Percentiles rank a stretch among this genome's conserved stretches.
These are phyloP conservation scores for Drosophila tristis DNA, from an alignment of 1,140 invertebrate genomes.

Conservation along the genomic window DNA sequence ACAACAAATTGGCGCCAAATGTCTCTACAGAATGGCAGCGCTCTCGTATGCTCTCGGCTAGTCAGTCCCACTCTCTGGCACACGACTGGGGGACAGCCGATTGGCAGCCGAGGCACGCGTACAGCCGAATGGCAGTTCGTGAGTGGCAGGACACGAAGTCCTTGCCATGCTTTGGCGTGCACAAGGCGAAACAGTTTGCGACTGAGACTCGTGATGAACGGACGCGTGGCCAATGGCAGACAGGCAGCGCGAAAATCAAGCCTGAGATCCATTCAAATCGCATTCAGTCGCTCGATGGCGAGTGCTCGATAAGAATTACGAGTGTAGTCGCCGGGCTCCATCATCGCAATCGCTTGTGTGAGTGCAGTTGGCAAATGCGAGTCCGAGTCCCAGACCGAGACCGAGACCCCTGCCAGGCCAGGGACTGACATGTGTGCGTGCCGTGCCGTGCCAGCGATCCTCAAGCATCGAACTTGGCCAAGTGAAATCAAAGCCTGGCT, in stretches of 20 bases:
- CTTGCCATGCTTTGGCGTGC: slow-evolving; percentile 19
- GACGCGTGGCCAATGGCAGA: slow-evolving; percentile 75
- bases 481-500: slow-evolving; percentile 33
- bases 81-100: slow-evolving; percentile 35
- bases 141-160: slow-evolving; percentile 44
- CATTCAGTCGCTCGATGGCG: slow-evolving; percentile 33
- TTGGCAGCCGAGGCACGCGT: slow-evolving; percentile 11
- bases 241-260: slow-evolving; percentile 38
- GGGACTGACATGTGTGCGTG: slow-evolving; percentile 32
- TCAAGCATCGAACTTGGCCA: slow-evolving; percentile 24
- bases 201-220: slow-evolving; percentile 78
- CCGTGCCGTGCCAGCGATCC: slow-evolving; percentile 28
- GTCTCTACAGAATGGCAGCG: slow-evolving; percentile 11
- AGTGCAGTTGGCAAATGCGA: no score
- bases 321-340: slow-evolving; percentile 1
- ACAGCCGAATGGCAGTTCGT: slow-evolving; percentile 27
- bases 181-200: slow-evolving; percentile 73
- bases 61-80: slow-evolving; percentile 14
- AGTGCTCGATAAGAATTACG: slow-evolving; percentile 40
- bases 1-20: slow-evolving; percentile 72
- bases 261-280: slow-evolving; percentile 37
- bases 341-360: no score
- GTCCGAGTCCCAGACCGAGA: neutral
- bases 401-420: neutral
- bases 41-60: neutral